phyloP scores from a whole-genome alignment of 2,888 invertebrate genomes.

The Patella pellucida region DNA sequence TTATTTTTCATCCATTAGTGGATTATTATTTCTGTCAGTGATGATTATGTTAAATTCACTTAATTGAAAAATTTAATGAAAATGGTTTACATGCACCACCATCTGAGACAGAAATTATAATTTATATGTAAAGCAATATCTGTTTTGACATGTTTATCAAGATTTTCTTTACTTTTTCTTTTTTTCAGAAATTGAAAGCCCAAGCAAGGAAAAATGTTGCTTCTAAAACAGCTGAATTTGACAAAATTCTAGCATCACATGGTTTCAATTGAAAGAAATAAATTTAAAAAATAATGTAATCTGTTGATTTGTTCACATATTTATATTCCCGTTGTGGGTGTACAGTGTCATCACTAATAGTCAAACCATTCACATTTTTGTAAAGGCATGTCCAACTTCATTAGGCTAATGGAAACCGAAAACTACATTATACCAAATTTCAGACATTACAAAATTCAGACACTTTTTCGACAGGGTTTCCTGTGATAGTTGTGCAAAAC shows the following conservation, averaged over 20 bases:
- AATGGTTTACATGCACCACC: conserved; percentile 38
- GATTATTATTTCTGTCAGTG: conserved; percentile 22
- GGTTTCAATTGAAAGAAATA: conserved; percentile 46
- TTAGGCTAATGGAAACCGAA: no score
- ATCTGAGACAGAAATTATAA: conserved; percentile 28
- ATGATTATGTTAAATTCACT: conserved; percentile 33
- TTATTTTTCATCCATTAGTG: no score
- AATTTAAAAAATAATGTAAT: background rate
- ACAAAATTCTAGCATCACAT: conserved; percentile 53
- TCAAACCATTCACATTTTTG: no score
- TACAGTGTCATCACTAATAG: no score
- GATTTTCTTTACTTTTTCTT: conserved; percentile 13
- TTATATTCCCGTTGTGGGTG: no score
- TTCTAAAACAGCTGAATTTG: conserved; percentile 49
- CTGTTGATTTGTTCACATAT: no score
- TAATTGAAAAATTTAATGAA: conserved; percentile 30
- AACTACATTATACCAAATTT: no score
- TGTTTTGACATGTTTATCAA: background rate
- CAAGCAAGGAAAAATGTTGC: conserved; percentile 58
- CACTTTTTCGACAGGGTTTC: no score
- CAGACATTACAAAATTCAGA: no score
- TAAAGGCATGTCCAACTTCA: no score
- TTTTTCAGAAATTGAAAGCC: conserved; percentile 52
- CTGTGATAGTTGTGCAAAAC: no score
- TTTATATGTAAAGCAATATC: background rate